A percentile compares a stretch with the other conserved stretches of the same genome.
Evolutionary conservation across 1,140 invertebrate species (phyloP).

Genomic region (Sycophaga agraensis): DNA sequence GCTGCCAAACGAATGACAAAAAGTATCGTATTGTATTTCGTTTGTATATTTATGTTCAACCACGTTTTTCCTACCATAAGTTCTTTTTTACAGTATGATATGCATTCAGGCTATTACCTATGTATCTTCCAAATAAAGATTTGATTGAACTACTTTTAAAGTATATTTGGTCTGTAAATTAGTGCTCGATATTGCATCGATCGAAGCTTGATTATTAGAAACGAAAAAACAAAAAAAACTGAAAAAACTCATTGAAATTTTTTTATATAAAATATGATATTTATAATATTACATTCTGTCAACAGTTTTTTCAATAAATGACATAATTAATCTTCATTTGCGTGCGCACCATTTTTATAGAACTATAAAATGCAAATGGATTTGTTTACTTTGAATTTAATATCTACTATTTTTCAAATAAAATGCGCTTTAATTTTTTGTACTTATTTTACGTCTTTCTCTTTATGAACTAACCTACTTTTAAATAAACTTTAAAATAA

Average conservation of each 20-base stretch:
- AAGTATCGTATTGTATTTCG: constrained; percentile 41
- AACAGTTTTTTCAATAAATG: constrained; percentile 10
- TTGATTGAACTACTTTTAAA: constrained; percentile 37
- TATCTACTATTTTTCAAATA: constrained; percentile 22
- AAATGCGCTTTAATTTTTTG: constrained; percentile 26
- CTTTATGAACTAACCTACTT: background rate
- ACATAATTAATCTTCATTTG: constrained; percentile 22
- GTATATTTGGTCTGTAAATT: constrained; percentile 11
- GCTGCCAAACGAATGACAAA: constrained; percentile 32
- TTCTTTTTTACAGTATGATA: constrained; percentile 35
- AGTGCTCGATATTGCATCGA: background rate
- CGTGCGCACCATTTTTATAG: constrained; percentile 9
- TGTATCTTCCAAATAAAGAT: constrained; percentile 51
- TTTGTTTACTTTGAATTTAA: constrained; percentile 20
- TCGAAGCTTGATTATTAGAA: background rate
- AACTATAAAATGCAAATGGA: constrained; percentile 19
- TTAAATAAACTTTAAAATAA: constrained; percentile 6
- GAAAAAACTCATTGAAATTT: background rate
- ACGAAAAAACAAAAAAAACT: background rate
- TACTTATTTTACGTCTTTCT: constrained; percentile 14
- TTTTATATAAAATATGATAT: constrained; percentile 14
- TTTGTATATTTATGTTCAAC: constrained; percentile 48
- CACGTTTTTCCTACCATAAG: constrained; percentile 32
- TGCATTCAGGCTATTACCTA: constrained; percentile 37
- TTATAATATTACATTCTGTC: constrained; percentile 7